phyloP scores from a whole-genome alignment of 2,888 invertebrate genomes.

The Polyommatus icarus region DNA sequence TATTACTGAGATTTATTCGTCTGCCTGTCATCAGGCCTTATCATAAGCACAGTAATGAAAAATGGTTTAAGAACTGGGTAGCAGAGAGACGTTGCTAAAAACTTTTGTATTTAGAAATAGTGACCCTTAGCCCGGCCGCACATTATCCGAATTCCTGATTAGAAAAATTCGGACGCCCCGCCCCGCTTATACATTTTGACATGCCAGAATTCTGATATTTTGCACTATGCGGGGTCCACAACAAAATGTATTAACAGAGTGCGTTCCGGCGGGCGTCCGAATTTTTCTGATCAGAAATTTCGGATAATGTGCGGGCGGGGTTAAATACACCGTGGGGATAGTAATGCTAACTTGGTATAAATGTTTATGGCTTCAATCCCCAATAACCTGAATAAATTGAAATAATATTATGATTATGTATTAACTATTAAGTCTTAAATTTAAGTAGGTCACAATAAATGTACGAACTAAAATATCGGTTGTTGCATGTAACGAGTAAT shows the following conservation, averaged over 20 bases:
- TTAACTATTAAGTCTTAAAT: not conserved
- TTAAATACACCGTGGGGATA: too few species aligned
- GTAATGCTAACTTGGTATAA: too few species aligned
- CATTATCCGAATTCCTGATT: too few species aligned
- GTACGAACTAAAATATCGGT: not conserved
- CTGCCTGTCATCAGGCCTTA: not conserved
- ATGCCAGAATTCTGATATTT: too few species aligned
- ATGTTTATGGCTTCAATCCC: not conserved
- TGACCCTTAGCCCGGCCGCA: too few species aligned
- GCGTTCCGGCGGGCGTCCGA: too few species aligned
- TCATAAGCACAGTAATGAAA: not conserved
- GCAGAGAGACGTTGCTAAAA: not conserved
- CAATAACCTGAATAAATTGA: not conserved
- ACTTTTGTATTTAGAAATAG: not conserved
- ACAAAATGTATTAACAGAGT: too few species aligned
- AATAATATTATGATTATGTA: not conserved
- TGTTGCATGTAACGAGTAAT: not conserved
- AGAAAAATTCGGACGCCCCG: too few species aligned
- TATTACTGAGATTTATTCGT: not conserved
- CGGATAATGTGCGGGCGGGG: too few species aligned
- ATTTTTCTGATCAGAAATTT: too few species aligned
- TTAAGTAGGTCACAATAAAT: not conserved
- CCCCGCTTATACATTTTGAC: too few species aligned
- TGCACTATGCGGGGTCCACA: too few species aligned
- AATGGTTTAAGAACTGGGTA: not conserved